Evolutionary conservation across 2,888 invertebrate genomes (phyloP).

Genomic region (Theretra japonica): DNA sequence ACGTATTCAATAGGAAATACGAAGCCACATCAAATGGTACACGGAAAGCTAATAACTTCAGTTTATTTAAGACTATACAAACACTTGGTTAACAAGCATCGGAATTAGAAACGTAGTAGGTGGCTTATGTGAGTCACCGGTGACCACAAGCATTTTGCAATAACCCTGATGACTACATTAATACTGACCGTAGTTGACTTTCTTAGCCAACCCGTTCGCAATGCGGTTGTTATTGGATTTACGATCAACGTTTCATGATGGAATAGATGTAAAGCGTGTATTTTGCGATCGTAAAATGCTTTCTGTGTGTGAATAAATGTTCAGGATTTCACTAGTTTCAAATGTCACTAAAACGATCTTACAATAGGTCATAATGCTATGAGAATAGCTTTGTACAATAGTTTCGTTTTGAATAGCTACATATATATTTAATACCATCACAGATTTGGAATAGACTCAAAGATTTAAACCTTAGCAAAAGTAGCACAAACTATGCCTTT

Average conservation of each 20-base stretch:
- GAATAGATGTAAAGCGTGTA: conserved; percentile 8
- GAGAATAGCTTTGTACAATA: not conserved
- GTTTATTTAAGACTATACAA: conserved; percentile 9
- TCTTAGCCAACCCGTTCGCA: conserved; percentile 8
- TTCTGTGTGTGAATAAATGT: not conserved
- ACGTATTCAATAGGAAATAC: not conserved
- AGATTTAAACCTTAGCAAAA: no score
- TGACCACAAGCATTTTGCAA: conserved; percentile 42
- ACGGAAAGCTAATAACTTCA: conserved; percentile 22
- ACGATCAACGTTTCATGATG: not conserved
- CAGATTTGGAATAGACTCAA: no score
- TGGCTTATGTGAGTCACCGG: conserved; percentile 50
- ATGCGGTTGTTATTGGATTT: conserved; percentile 16
- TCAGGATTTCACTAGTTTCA: not conserved
- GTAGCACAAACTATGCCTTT: no score
- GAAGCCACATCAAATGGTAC: not conserved
- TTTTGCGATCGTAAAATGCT: conserved; percentile 15
- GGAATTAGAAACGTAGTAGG: conserved; percentile 26
- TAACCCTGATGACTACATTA: conserved; percentile 24
- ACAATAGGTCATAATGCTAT: conserved; percentile 1
- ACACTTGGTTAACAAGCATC: conserved; percentile 15
- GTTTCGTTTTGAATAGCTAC: no score
- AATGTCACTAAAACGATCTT: not conserved
- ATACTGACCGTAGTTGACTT: conserved; percentile 18
- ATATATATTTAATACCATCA: no score